Conservation (phyloP, 2,888 invertebrate species). For the Dermolepida albohirtum region DNA sequence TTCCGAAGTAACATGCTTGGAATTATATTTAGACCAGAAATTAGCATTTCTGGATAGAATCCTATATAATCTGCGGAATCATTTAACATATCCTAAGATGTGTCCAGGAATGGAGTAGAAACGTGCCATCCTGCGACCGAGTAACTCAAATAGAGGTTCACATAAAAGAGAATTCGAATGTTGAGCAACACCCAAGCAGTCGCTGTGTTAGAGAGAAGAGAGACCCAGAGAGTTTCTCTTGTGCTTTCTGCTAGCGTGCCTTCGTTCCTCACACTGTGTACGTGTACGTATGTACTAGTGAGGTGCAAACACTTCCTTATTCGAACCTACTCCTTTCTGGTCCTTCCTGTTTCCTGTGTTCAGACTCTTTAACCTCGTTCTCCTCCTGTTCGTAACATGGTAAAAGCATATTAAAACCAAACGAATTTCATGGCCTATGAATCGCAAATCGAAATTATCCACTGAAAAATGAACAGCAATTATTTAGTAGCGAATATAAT, state of each 20-base stretch:
- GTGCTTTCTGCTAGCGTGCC: constrained; percentile 29
- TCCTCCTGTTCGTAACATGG: constrained; percentile 31
- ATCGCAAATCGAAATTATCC: too few species aligned
- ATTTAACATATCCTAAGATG: constrained; percentile 47
- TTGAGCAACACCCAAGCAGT: constrained; percentile 45
- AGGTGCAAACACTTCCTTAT: constrained; percentile 63
- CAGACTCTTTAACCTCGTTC: constrained; percentile 45
- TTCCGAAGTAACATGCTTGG: too few species aligned
- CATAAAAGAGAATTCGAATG: constrained; percentile 43
- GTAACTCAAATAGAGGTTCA: constrained; percentile 35
- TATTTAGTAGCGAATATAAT: too few species aligned
- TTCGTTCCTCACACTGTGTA: neutral
- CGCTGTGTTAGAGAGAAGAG: constrained; percentile 41
- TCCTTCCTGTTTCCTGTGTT: constrained; percentile 58
- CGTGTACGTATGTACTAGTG: constrained; percentile 51
- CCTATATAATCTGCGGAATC: constrained; percentile 45
- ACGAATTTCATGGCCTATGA: too few species aligned
- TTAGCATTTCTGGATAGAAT: constrained; percentile 45
- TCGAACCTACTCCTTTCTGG: constrained; percentile 56
- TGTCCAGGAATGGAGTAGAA: constrained; percentile 43
- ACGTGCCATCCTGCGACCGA: constrained; percentile 36
- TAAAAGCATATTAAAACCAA: too few species aligned
- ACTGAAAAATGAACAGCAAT: too few species aligned
- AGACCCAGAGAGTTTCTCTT: constrained; percentile 31
- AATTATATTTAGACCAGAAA: too few species aligned